These are phyloP conservation scores for Ptyas mucosa DNA, from an alignment of 2,113 vertebrate genomes.

Conservation along the genomic window DNA sequence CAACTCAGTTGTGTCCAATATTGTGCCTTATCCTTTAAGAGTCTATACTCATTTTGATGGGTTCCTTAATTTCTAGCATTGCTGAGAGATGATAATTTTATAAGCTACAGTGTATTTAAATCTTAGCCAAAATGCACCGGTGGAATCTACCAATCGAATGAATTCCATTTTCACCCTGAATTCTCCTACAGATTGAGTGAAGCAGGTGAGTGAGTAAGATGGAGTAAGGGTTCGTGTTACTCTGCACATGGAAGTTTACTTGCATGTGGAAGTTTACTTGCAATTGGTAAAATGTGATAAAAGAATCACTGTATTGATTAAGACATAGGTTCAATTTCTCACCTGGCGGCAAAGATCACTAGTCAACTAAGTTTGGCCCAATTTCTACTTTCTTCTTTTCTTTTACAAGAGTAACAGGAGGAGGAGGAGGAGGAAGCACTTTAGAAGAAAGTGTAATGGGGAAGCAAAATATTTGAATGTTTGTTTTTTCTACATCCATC, in stretches of 20 bases:
- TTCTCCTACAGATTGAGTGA: neutral
- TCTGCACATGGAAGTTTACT: neutral
- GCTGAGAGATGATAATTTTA: slow-evolving; percentile 61
- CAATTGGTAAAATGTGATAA: neutral
- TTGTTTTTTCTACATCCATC: slow-evolving; percentile 19
- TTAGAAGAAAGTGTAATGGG: neutral
- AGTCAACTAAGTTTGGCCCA: neutral
- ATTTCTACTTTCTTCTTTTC: neutral
- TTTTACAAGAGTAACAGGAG: neutral
- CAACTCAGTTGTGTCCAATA: slow-evolving; percentile 33
- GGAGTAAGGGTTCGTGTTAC: neutral
- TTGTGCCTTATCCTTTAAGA: slow-evolving; percentile 40
- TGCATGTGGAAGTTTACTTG: neutral
- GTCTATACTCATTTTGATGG: slow-evolving; percentile 44
- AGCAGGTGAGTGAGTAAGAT: neutral
- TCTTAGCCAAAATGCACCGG: slow-evolving; percentile 43
- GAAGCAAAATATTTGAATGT: neutral
- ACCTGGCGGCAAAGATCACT: neutral
- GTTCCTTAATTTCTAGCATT: slow-evolving; percentile 61
- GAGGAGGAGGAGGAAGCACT: neutral
- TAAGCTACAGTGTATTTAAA: slow-evolving; percentile 67
- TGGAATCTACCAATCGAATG: neutral
- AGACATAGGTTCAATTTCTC: neutral
- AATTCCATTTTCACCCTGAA: slow-evolving; percentile 47
- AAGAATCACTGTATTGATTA: neutral